Evolutionary conservation across 1,140 invertebrate species (phyloP), one percentile per base, ranked within the genome.

Genomic region (Liolophura sinensis): DNA sequence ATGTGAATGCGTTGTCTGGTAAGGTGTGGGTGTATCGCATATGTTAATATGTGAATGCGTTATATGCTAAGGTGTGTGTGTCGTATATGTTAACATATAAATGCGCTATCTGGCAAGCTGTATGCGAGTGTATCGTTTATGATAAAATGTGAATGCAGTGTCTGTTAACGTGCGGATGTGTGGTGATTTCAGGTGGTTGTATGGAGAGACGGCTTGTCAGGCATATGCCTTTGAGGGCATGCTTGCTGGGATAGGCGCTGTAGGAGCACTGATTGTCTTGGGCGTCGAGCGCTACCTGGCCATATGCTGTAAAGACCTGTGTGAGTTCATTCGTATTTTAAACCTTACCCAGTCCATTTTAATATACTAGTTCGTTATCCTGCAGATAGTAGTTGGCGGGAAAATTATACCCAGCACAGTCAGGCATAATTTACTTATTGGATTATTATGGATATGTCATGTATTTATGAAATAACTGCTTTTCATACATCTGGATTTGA

Each of bases 201-300:
- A 80, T 58, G 83, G 82, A 14, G 71, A 76, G 1, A 61, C 72
- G 6, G 75, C 79, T 1, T 85, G 84, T 64, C 80, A 84, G 68
- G 70, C 75, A 27, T 85, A 85, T 67, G 83, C 79, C 12, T 81
- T 84, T 68, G 79, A 78, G 67, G 81, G 82, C 5, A 84, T 83
- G 70, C 69, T 84, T 11, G 75, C 75, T 56, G 84, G 84, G 1
- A 74, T 81, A 1, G 81, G 77, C 25, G 75, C 82, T 58, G 78
- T 84, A 20, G 77, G 74, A 0, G 76, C 75, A n/a, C 68, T 84
- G 12, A 73, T 80, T 22, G 70, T 78, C 25, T 72, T 85, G 12
- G 81, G 80, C 55, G 57, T 84, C 7, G 84, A 85, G 60, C 77
- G 82, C 40, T 85, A 85, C 68, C 31, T 70, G 20, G 67, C 71